Conservation (phyloP, 2,113 vertebrate species). For the Shinisaurus crocodilurus region DNA sequence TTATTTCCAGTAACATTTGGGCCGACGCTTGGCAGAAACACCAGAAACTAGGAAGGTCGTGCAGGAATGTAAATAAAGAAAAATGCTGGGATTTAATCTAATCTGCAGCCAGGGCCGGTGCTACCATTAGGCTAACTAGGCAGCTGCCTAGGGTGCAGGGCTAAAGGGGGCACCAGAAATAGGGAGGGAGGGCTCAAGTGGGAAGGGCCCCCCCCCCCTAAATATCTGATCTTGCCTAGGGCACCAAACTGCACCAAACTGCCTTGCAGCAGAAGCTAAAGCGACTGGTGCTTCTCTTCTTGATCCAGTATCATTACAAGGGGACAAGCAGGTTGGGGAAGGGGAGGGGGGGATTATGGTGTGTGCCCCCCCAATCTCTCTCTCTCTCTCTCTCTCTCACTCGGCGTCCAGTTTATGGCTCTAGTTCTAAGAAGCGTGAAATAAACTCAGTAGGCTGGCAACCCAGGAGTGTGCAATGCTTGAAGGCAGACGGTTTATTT, state of each 20-base stretch:
- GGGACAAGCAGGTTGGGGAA: conserved; percentile 33
- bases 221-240: no score
- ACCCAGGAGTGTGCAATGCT: conserved; percentile 8
- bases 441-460: conserved; percentile 57
- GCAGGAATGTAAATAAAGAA: conserved; percentile 79
- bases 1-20: conserved; percentile 79
- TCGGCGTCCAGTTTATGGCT: conserved; percentile 46
- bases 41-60: conserved; percentile 76
- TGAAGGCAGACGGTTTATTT: conserved; percentile 5
- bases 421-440: conserved; percentile 42
- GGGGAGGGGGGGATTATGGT: background rate
- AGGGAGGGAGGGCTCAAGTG: no score
- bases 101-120: conserved; percentile 78
- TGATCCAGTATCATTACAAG: background rate
- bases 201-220: no score
- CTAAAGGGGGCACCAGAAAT: no score
- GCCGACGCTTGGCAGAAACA: conserved; percentile 75
- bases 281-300: conserved; percentile 45
- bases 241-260: no score
- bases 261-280: conserved; percentile 46
- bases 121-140: no score
- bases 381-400: background rate
- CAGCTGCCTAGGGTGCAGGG: no score
- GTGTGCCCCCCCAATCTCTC: conserved; percentile 39
- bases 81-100: conserved; percentile 73